Evolutionary conservation across 2,797 vertebrate genomes (phyloP), one percentile per base, ranked within the genome.

Genomic region (Smutsia temminckii): DNA sequence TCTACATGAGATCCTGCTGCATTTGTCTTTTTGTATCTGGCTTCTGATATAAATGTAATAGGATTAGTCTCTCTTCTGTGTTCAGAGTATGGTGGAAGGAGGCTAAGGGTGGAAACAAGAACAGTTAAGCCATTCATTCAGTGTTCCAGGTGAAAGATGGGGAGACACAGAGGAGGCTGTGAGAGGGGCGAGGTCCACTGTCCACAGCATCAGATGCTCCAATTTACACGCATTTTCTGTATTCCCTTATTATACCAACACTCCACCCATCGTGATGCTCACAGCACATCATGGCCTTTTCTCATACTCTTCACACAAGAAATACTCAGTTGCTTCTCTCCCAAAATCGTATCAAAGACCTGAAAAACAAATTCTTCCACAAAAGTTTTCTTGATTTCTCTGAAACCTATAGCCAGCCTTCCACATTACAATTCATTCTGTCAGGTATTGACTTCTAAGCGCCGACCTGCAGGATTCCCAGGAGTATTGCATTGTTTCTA

Each of bases 321-420:
- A 79, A 27, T 10, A 6, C 29, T 21, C 53, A 69, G 18, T 14
- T 20, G 2, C 40, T 18, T 57, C 27, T 92, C 42, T 57, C 74
- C 57, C 20, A 78, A 59, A 71, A 84, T 53, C 8, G 10, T 11
- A 46, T 61, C 29, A 86, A 63, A 51, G 20, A 23, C 13, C n/a
- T 68, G 14, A 55, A 72, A 85, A 51, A 13, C 9, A 68, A 68
- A 74, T 40, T n/a, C 8, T 2, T n/a, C 53, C 34, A 42, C 20
- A 27, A 40, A 69, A 69, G 23, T 32, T 74, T 57, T 57, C 68
- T 80, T 34, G 32, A 79, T 93, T 27, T 42, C 9, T 57, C 8
- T 3, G 51, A 42, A 86, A 84, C 37, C 71, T 29, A 6, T 2
- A 0, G 6, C 13, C 3, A 0, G 8, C 13, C 1, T 10, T 40